Conservation (phyloP, 2,797 vertebrate genomes). For the Rachycentron canadum region DNA sequence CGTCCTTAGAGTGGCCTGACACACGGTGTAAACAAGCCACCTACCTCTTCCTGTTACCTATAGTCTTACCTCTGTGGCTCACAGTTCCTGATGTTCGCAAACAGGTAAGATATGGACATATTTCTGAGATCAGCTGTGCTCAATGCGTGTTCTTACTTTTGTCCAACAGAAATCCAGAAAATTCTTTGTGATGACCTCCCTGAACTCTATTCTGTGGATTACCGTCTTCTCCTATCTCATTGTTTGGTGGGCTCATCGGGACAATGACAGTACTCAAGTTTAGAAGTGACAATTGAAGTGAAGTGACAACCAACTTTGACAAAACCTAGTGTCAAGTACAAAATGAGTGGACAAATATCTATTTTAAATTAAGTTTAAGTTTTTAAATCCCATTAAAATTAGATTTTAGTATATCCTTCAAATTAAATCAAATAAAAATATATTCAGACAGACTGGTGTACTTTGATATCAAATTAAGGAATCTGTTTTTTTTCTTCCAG, state of each 20-base stretch:
- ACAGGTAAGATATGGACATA: slow-evolving; percentile 78
- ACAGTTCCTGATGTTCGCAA: slow-evolving; percentile 95
- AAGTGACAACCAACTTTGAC: too few relatives aligned
- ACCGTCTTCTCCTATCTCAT: slow-evolving; percentile 95
- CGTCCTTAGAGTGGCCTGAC: slow-evolving; percentile 94
- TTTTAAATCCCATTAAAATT: too few relatives aligned
- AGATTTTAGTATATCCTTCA: too few relatives aligned
- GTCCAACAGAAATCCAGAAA: slow-evolving; percentile 87
- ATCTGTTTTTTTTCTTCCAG: too few relatives aligned
- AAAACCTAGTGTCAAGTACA: too few relatives aligned
- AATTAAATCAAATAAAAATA: too few relatives aligned
- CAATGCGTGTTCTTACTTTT: slow-evolving; percentile 1
- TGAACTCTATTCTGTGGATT: slow-evolving; percentile 95
- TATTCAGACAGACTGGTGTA: too few relatives aligned
- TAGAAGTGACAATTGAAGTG: slow-evolving; percentile 2
- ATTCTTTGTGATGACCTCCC: slow-evolving; percentile 91
- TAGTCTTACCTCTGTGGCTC: slow-evolving; percentile 95
- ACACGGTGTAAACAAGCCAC: slow-evolving; percentile 90
- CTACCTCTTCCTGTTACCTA: slow-evolving; percentile 94
- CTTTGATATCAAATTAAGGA: too few relatives aligned
- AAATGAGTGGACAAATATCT: too few relatives aligned
- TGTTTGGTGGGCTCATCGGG: slow-evolving; percentile 99
- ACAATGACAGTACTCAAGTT: slow-evolving; percentile 76
- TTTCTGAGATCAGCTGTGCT: not conserved
- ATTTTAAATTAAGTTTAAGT: too few relatives aligned